Conservation (phyloP, 2,113 vertebrate species). For the Donacobius atricapilla region DNA sequence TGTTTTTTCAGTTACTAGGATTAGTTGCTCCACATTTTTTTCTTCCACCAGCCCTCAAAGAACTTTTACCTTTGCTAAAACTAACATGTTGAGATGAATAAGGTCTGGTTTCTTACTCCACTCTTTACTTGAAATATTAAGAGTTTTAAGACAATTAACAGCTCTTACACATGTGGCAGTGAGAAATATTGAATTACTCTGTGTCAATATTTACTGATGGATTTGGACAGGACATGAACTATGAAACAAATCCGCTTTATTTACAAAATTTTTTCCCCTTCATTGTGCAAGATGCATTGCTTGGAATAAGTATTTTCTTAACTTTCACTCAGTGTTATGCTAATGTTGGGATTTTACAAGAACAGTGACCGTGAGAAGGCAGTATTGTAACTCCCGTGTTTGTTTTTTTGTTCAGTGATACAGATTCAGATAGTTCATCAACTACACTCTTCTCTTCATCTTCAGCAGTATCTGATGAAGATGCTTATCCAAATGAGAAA, state of each 20-base stretch:
- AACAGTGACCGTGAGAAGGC: neutral
- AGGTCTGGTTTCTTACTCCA: neutral
- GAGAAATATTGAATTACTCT: neutral
- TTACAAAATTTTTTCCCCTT: neutral
- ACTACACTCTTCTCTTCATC: neutral
- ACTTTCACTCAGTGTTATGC: neutral
- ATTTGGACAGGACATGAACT: neutral
- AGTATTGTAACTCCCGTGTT: neutral
- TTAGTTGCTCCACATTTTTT: neutral
- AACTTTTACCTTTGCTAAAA: neutral
- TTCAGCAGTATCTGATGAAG: conserved; percentile 66
- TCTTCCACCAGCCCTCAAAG: neutral
- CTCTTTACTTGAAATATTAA: neutral
- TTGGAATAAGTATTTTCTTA: neutral
- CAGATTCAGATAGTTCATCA: conserved; percentile 73
- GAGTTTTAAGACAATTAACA: neutral
- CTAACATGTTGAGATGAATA: accelerated
- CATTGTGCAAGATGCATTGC: neutral
- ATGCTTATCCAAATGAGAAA: conserved; percentile 52
- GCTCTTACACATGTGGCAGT: neutral
- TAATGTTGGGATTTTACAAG: neutral
- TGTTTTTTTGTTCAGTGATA: conserved; percentile 60
- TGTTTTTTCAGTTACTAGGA: neutral
- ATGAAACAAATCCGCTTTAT: neutral
- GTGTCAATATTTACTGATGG: neutral